These are phyloP conservation scores for Propithecus perrieri DNA, from an alignment of 2,797 vertebrate species.

Conservation along the genomic window DNA sequence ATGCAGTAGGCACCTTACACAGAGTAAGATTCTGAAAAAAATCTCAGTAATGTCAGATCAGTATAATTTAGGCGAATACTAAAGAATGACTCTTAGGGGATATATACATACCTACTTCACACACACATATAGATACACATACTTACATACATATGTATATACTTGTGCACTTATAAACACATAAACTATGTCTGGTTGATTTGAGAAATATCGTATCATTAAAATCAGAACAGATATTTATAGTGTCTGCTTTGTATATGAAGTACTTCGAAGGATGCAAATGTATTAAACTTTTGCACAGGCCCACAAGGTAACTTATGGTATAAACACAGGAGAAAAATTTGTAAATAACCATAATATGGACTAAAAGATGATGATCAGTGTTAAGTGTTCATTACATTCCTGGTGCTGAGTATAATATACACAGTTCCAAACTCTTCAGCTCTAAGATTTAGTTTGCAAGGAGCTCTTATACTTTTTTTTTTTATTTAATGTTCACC, in stretches of 20 bases:
- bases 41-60: not conserved
- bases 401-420: not conserved
- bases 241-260: not conserved
- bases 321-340: conserved; percentile 25
- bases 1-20: not conserved
- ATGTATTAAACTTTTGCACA: not conserved
- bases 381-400: not conserved
- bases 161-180: not conserved
- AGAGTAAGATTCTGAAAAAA: not conserved
- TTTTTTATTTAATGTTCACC: not conserved
- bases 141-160: not conserved
- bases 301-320: not conserved
- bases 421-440: not conserved
- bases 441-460: not conserved
- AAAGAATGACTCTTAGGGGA: not conserved
- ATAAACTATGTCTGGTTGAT: not conserved
- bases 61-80: conserved; percentile 19
- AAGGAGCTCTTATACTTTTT: not conserved
- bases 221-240: conserved; percentile 6
- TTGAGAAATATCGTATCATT: conserved; percentile 20
- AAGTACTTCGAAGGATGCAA: not conserved
- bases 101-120: not conserved
- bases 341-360: not conserved
- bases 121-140: not conserved
- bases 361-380: not conserved